Base-by-base conservation (phyloP, 2,888 invertebrate species). In the Blera fallax region DNA sequence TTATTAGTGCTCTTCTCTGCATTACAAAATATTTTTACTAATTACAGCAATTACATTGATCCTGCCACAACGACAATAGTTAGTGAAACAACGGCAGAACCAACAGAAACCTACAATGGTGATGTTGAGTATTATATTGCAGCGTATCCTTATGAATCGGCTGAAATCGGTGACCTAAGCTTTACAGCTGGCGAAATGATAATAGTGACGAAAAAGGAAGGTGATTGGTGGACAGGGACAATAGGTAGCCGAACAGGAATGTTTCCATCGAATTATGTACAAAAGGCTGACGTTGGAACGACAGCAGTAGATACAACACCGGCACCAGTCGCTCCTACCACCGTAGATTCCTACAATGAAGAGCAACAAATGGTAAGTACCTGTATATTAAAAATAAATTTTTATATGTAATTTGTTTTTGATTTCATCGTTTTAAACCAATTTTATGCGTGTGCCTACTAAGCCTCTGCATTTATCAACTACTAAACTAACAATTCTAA, bases 221-320 rank as follows among this genome's bases (percentile, higher is more conserved):
- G 98, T 0, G 99, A 99, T 91, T 99, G 99, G 99, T 99, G 99
- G 99, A 98, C 98, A 3, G 99, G 99, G 29, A 94, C 95, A 87
- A 94, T 98, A 88, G 97, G 96, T 45, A 94, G 95, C 89, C 92
- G 95, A 87, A 94, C 94, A 8, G 99, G 99, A 72, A 98, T 99
- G 88, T 99, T 99, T 93, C 99, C 99, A 0, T 98, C 98, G 1
- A 99, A 98, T 93, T 99, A 99, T 93, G 99, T 97, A 70, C 96
- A 96, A 89, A 95, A 94, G 58, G 95, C 94, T 0, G 94, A 94
- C 88, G 93, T 92, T 34, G 92, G 93, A 0, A 88, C 90, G 10
- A 87, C 87, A 40, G 74, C 88, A 14, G 81, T 79, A 4, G 52
- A 78, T 10, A 54, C 56, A 37, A 56, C 67, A 21, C 77, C 62